Percentiles rank a stretch among this genome's conserved stretches.
phyloP scores from a whole-genome alignment of 2,888 invertebrate genomes.

The Callosobruchus maculatus region DNA sequence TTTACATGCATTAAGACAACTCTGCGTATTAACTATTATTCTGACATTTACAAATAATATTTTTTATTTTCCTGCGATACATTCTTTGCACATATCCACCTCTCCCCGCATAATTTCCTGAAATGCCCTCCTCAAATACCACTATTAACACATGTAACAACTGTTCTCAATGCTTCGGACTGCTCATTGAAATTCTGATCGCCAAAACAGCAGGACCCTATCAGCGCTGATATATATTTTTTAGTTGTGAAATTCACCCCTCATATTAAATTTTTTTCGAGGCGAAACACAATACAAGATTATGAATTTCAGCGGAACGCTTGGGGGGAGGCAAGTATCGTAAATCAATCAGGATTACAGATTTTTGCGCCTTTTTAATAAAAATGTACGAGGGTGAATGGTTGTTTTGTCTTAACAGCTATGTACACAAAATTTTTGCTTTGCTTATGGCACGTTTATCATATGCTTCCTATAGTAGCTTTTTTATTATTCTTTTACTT shows the following conservation, averaged over 20 bases:
- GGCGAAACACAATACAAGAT: constrained; percentile 43
- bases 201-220: constrained; percentile 16
- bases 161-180: constrained; percentile 17
- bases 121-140: not conserved
- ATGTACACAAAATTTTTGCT: no score
- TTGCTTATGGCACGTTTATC: no score
- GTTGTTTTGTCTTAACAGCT: not conserved
- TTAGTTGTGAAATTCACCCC: constrained; percentile 37
- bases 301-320: constrained; percentile 42
- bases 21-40: no score
- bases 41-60: no score
- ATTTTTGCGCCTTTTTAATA: not conserved
- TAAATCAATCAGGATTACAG: constrained; percentile 38
- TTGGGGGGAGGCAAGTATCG: constrained; percentile 38
- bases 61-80: no score
- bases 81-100: not conserved
- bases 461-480: no score
- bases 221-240: constrained; percentile 26
- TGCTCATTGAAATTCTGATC: constrained; percentile 18
- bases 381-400: not conserved
- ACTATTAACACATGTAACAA: constrained; percentile 9
- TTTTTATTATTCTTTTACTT: no score
- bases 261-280: constrained; percentile 39
- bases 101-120: not conserved
- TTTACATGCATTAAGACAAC: no score